A percentile compares a stretch with the other conserved stretches of the same genome.
Conservation (phyloP, 2,113 vertebrate species). For the Lethenteron reissneri region DNA sequence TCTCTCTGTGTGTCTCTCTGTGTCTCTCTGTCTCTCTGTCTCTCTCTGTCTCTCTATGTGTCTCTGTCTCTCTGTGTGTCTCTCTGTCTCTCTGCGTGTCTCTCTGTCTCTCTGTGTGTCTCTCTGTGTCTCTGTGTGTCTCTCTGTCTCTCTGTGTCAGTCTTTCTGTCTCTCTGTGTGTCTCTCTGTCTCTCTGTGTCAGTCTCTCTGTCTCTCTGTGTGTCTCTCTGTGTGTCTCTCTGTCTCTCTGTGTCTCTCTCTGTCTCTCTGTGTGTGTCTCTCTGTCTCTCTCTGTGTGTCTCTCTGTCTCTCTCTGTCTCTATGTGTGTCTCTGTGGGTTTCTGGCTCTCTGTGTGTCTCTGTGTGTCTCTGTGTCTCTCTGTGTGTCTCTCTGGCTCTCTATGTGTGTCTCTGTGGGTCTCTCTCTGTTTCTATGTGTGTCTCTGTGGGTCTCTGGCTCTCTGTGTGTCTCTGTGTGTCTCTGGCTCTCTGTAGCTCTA, state of each 20-base stretch:
- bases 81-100: not conserved
- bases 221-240: not conserved
- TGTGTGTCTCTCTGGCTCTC: not conserved
- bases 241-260: not conserved
- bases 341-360: not conserved
- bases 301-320: not conserved
- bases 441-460: not conserved
- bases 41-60: not conserved
- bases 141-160: not conserved
- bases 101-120: not conserved
- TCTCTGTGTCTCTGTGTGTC: not conserved
- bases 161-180: not conserved
- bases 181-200: not conserved
- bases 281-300: not conserved
- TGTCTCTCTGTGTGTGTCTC: not conserved
- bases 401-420: not conserved
- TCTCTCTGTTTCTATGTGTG: not conserved
- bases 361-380: not conserved
- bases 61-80: not conserved
- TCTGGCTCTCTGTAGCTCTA: not conserved
- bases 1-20: not conserved
- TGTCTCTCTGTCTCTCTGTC: not conserved
- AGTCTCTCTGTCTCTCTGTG: not conserved
- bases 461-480: not conserved
- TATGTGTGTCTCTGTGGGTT: not conserved